Base-by-base conservation (phyloP, 2,888 invertebrate species). In the Nemapogon koenigi region DNA sequence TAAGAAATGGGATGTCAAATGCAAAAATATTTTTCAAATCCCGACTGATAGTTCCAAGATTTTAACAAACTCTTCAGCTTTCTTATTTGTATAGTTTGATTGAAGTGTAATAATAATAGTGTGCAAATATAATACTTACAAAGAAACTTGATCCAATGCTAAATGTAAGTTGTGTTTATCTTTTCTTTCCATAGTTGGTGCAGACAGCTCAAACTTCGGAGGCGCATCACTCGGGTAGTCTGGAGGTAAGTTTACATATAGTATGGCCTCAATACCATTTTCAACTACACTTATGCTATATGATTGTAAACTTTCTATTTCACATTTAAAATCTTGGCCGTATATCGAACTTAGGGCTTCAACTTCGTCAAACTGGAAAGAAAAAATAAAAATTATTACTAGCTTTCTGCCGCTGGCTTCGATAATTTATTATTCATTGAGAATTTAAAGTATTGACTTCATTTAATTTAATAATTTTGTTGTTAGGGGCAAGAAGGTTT, bases 301-400 rank as follows among this genome's bases (percentile, higher is more conserved):
- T 0, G 80, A 73, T 43, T 75, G 71, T 22, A 76, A 67, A 14
- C 64, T 65, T 37, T 75, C 81, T 52, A 83, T 81, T 43, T 88
- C 85, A 3, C 72, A 72, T 39, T 70, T 72, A 84, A 86, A 90
- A 46, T 90, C 86, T 15, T 83, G 70, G 2, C 81, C 85, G 54
- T 89, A 91, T 46, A 91, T 91, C 2, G 90, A 83, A 44, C 76
- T 71, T 13, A 91, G 62, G 0, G 85, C 88, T 66, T 89, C 89
- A 13, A 90, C 72, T 76, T 91, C 91, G 46, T 88, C 88, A 3
- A 63, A 62, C 85, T 86, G 43, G 16, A 44, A n/a, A 17, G n/a
- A n/a, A n/a, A 28, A 35, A 2, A 26, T n/a, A n/a, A n/a, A n/a
- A n/a, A n/a, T n/a, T n/a, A n/a, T n/a, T n/a, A n/a, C n/a, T n/a